Conservation (phyloP, 2,797 vertebrate species). For the Malurus splendens region DNA sequence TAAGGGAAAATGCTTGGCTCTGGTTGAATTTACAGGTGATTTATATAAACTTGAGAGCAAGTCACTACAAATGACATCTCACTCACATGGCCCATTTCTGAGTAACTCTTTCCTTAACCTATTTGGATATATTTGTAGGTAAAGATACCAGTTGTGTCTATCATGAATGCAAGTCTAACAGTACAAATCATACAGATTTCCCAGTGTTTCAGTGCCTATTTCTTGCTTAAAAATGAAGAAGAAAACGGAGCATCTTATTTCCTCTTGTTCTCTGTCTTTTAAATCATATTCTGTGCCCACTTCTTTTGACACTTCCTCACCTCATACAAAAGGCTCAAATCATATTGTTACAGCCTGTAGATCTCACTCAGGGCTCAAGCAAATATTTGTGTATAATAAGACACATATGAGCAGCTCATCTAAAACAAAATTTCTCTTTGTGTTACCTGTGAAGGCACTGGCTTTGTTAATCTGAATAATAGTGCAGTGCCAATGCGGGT, state of each 20-base stretch:
- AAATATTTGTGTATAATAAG: not conserved
- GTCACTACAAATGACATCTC: not conserved
- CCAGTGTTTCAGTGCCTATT: not conserved
- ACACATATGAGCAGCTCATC: not conserved
- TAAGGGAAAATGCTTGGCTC: not conserved
- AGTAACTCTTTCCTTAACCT: not conserved
- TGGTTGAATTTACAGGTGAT: not conserved
- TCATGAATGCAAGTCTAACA: not conserved
- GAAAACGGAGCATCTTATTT: not conserved
- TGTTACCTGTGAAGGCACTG: not conserved
- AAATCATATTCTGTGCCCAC: not conserved
- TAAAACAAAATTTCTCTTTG: not conserved
- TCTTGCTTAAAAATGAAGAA: not conserved
- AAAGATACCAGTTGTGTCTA: not conserved
- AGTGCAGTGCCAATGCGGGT: not conserved
- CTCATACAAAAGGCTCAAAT: not conserved
- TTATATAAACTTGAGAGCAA: not conserved
- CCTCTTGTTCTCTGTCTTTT: not conserved
- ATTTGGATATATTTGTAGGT: not conserved
- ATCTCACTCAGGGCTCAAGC: not conserved
- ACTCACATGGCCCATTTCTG: not conserved
- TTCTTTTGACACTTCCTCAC: rapidly evolving
- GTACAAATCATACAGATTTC: not conserved
- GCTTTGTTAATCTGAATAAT: not conserved
- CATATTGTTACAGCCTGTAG: not conserved